Evolutionary conservation across 2,888 invertebrate genomes (phyloP), one percentile per base, ranked within the genome.

Genomic region (Prosapia bicincta): DNA sequence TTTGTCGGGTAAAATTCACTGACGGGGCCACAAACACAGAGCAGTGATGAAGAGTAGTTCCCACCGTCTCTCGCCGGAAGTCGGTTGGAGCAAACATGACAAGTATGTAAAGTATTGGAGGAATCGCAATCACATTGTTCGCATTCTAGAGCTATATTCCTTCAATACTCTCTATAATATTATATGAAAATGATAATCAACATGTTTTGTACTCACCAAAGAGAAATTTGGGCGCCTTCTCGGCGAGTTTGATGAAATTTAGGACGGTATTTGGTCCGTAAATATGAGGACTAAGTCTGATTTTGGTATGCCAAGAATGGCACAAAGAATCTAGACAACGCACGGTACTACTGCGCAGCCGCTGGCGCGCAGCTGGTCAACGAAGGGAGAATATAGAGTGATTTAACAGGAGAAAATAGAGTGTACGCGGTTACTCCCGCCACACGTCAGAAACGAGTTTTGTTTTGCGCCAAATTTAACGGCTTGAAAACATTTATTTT

Each of bases 271-370:
- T 89, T 88, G 86, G 84, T 86, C 88, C 89, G 89, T 89, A 86
- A 86, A 86, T 85, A 85, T 84, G 85, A 85, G 82, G 79, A 82
- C 83, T 80, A 81, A 85, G 86, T 86, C 86, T 86, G 87, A 87
- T 87, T 87, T 87, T 93, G 94, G 95, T 93, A 95, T 95, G 94
- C 92, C 90, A 93, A 93, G 95, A 95, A 95, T 95, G 95, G 93
- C 94, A 94, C 93, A 95, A 95, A 94, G 95, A 95, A 95, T 95
- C 94, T 91, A 90, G 93, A 94, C 94, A 94, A 95, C 94, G 94
- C 93, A 92, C 89, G 90, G 90, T 89, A 88, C 90, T 89, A 90
- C 88, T 89, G 92, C 93, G 92, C 92, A 93, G 88, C 89, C 89
- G 88, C 84, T 89, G 89, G 89, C 90, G 92, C 92, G 92, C 92